phyloP scores from a whole-genome alignment of 2,888 invertebrate species.

The Dendrolimus pini region DNA sequence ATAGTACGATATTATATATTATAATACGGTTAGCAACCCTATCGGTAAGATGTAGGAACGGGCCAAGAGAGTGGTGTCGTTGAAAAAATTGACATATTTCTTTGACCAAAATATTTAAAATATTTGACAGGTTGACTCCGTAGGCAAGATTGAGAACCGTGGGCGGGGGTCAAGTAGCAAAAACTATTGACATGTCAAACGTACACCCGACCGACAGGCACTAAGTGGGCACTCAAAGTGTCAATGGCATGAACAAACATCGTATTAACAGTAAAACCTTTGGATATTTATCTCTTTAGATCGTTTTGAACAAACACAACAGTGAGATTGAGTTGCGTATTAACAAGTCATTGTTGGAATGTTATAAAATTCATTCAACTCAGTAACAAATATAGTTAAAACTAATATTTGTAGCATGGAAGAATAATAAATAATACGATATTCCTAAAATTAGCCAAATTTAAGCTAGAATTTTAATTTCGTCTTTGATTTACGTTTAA shows the following conservation, averaged over 20 bases:
- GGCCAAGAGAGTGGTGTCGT: neutral
- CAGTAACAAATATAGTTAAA: too few relatives aligned
- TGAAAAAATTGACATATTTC: neutral
- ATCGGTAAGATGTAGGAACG: too few relatives aligned
- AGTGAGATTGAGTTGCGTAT: neutral
- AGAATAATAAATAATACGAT: too few relatives aligned
- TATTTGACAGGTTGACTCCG: neutral
- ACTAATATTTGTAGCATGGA: too few relatives aligned
- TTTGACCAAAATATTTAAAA: neutral
- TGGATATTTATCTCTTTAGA: neutral
- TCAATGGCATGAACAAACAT: neutral
- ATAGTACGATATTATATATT: too few relatives aligned
- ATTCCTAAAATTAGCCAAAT: too few relatives aligned
- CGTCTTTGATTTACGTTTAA: too few relatives aligned
- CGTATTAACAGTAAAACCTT: neutral
- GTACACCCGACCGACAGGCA: neutral
- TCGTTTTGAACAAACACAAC: neutral
- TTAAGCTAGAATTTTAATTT: too few relatives aligned
- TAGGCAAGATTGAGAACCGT: neutral
- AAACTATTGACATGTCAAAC: neutral
- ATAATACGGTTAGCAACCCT: too few relatives aligned
- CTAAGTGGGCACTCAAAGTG: neutral
- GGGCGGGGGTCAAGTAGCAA: neutral
- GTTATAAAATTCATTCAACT: neutral
- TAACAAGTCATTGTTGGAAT: too few relatives aligned